Evolutionary conservation across 2,113 vertebrate genomes (phyloP).

Genomic region (Panthera uncia): DNA sequence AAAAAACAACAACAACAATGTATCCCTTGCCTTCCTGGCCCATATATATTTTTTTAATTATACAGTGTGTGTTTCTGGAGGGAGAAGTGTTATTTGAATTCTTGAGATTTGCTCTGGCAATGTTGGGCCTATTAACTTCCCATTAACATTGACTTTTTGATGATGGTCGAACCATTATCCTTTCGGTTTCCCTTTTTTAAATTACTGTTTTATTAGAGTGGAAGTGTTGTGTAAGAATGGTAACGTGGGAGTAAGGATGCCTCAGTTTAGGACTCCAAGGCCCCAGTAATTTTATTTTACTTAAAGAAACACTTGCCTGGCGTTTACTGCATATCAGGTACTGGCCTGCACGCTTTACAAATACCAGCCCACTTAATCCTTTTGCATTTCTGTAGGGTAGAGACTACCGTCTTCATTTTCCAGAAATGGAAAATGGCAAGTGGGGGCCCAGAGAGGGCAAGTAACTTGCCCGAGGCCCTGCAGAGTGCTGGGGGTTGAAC

Average conservation of each 20-base stretch:
- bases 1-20: not conserved
- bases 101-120: conserved; percentile 7
- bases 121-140: conserved; percentile 39
- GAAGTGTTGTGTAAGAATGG: not conserved
- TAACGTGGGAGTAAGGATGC: not conserved
- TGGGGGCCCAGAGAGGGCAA: not conserved
- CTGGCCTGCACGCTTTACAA: not conserved
- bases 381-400: not conserved
- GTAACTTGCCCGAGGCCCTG: not conserved
- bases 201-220: not conserved
- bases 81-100: conserved; percentile 49
- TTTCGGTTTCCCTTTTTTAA: conserved; percentile 42
- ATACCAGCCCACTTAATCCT: not conserved
- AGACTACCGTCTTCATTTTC: not conserved
- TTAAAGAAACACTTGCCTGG: not conserved
- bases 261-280: not conserved
- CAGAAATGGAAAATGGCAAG: not conserved
- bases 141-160: conserved; percentile 50
- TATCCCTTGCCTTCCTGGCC: conserved; percentile 2
- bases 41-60: not conserved
- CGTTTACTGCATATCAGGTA: not conserved
- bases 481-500: not conserved
- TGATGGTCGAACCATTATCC: not conserved
- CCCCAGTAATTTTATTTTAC: not conserved
- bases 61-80: conserved; percentile 39